Evolutionary conservation across 2,888 invertebrate genomes (phyloP), one percentile per base, ranked within the genome.

Genomic region (Stegophylla sp.): DNA sequence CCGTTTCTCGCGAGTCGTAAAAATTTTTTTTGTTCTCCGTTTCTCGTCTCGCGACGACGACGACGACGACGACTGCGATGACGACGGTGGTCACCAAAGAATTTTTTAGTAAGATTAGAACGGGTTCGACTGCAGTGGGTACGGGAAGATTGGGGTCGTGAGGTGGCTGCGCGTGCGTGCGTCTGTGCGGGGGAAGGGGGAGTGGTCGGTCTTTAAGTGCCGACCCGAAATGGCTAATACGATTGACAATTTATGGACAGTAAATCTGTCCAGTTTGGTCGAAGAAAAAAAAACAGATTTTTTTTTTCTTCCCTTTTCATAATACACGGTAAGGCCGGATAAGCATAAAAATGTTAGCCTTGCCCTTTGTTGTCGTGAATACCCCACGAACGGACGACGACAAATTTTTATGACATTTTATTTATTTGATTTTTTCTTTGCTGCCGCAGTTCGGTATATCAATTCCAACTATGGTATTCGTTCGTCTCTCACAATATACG

Each of bases 211-310:
- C 20, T 64, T 41, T 51, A 64, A 75, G 64, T 75, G 45, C 67
- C 67, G 67, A 43, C 66, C 67, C 59, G 28, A 69, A 79, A 79
- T 34, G 59, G 77, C 59, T 61, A 69, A 79, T 61, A 69, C 61
- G 67, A 61, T 79, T 61, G 77, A 79, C 69, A 79, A 79, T 79
- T 79, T 79, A 79, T 79, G 69, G 69, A 79, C 23, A 48, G 69
- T 79, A 79, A 79, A 79, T 71, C 77, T 59, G 77, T 69, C 77
- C 76, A n/a, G 67, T 77, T 77, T 15, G 51, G 75, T 41, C 20
- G 63, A 12, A n/a, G 63, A 12, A n/a, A 17, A 23, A 43, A 61
- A 74, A 28, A 48, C n/a, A 34, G 51, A 75, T 51, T 53, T 64
- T 63, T 59, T 74, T 64, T 64, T 3, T n/a, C 4, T 28, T 53